Conservation (phyloP, 2,888 invertebrate species). For the Octodonta nipae region DNA sequence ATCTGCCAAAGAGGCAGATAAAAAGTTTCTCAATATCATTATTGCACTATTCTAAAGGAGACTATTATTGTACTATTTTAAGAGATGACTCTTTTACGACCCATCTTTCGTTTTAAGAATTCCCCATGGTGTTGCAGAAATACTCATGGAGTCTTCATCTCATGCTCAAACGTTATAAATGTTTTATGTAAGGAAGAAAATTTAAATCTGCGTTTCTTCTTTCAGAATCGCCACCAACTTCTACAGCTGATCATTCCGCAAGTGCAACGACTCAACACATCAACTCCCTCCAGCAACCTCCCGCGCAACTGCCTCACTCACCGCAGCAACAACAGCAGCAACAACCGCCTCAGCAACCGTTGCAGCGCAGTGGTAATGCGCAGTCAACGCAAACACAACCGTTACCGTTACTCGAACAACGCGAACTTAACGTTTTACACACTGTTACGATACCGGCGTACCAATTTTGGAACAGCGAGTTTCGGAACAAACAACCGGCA, state of each 20-base stretch:
- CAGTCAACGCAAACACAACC: constrained; percentile 57
- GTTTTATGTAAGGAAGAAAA: neutral
- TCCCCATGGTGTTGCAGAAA: neutral
- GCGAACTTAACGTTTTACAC: constrained; percentile 73
- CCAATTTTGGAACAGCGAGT: constrained; percentile 88
- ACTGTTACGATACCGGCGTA: constrained; percentile 77
- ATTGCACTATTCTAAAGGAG: too few relatives aligned
- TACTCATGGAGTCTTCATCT: too few relatives aligned
- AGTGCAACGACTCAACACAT: constrained; percentile 40
- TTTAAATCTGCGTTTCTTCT: constrained; percentile 3
- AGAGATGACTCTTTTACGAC: too few relatives aligned
- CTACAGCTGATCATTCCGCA: constrained; percentile 50
- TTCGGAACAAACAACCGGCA: constrained; percentile 79
- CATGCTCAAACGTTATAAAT: too few relatives aligned
- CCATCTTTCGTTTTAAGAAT: neutral
- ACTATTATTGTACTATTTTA: too few relatives aligned
- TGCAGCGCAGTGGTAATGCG: too few relatives aligned
- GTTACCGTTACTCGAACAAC: constrained; percentile 57
- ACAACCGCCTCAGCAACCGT: constrained; percentile 49
- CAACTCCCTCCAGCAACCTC: constrained; percentile 44
- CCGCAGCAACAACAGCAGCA: constrained; percentile 55
- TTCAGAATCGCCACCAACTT: constrained; percentile 60
- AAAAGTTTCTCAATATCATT: too few relatives aligned
- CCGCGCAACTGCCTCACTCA: constrained; percentile 49
- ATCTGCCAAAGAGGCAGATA: too few relatives aligned